Evolutionary conservation across 1,140 invertebrate species (phyloP), one percentile per base, ranked within the genome.

Genomic region (Trissolcus basalis): DNA sequence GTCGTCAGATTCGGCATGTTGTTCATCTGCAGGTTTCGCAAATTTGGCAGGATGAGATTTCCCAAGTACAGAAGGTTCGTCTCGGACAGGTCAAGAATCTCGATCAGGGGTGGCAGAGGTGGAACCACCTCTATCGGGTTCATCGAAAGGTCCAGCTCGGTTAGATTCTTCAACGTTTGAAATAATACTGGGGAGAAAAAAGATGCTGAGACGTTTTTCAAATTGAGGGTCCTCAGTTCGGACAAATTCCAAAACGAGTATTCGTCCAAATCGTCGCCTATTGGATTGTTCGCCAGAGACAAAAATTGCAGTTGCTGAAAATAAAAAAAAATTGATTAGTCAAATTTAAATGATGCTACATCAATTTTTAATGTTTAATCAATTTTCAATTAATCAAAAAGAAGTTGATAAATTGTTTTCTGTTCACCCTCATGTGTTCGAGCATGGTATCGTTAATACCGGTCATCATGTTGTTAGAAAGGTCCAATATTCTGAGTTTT

Each of bases 361-460:
- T n/a, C n/a, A n/a, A n/a, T n/a, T n/a, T n/a, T n/a, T n/a, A n/a
- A n/a, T n/a, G n/a, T n/a, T n/a, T n/a, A n/a, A n/a, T n/a, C n/a
- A n/a, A n/a, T n/a, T n/a, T n/a, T n/a, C n/a, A n/a, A n/a, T n/a
- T n/a, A n/a, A n/a, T n/a, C n/a, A n/a, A n/a, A n/a, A n/a, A n/a
- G n/a, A n/a, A n/a, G n/a, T n/a, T 11, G 3, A 39, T n/a, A 39
- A 4, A 39, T n/a, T 3, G 9, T 39, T 39, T 11, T 39, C 9
- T 16, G n/a, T 33, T 54, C 83, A 88, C 87, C 84, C 79, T 83
- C 72, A 89, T 83, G 47, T 88, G 82, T 54, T 86, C 81, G 10
- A 89, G 16, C 85, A 88, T 88, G 0, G 86, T 86, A 41, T 87
- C 85, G 16, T 87, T 88, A 3, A 89, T 72, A 2, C 85, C 61